Base-by-base conservation (phyloP, 1,140 invertebrate genomes). In the Pseudomyrmex flavicornis region DNA sequence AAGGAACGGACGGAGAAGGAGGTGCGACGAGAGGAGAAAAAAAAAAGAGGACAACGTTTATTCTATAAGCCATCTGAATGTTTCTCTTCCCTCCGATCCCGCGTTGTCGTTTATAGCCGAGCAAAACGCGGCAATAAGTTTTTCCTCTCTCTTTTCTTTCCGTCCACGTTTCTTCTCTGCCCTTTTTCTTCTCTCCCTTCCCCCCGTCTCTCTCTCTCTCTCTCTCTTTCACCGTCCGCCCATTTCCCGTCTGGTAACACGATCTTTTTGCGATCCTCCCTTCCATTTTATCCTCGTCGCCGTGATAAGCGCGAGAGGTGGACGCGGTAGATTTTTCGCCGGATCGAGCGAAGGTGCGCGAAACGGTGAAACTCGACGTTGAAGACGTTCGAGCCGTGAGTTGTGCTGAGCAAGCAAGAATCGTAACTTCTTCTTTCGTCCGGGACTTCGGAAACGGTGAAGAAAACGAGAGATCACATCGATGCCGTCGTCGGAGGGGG, bases 81-180 rank as follows among this genome's bases (percentile, higher is more conserved):
- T 85, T 89, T 88, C 76, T 74, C 61, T 72, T 68, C 72, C 83
- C 59, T 58, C 44, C 44, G 76, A 58, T 56, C 35, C 44, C 76
- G 46, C 83, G 17, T 65, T 58, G 83, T 76, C 83, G 84, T 89
- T 87, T 90, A 88, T 75, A 84, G 69, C 62, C 80, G 80, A 88
- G 77, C 85, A 88, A 90, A 90, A 88, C 73, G 83, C 54, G 83
- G 66, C 88, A 86, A 84, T 90, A 90, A 89, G 86, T 89, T 88
- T 83, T 83, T 76, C 80, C 72, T 82, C 80, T 59, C 46, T 50
- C 80, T 5, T 56, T 35, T 56, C 56, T 68, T 35, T 5, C 0
- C 35, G 35, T 35, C 5, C 5, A 1, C 35, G 35, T 35, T 35
- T 35, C 35, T 35, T 7, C 0, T 35, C 22, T 63, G 54, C 50